phyloP scores from a whole-genome alignment of 2,113 vertebrate species.

The Gymnogyps californianus region DNA sequence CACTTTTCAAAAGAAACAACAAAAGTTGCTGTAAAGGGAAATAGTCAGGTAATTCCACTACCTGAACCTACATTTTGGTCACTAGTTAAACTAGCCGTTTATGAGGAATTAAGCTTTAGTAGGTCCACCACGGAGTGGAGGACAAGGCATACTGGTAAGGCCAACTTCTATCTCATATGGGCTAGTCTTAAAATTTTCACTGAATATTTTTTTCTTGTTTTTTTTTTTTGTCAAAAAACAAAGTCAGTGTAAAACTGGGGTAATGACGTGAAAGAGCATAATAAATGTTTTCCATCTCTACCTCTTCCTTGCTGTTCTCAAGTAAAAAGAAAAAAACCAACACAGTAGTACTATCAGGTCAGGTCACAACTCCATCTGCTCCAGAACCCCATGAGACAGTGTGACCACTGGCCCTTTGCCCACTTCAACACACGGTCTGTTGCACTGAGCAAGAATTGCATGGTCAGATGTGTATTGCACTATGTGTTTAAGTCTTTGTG shows the following conservation, averaged over 20 bases:
- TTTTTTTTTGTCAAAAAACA: neutral
- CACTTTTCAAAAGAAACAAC: neutral
- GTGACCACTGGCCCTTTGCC: neutral
- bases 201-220: neutral
- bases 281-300: neutral
- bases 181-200: neutral
- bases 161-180: neutral
- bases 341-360: neutral
- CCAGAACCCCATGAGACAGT: neutral
- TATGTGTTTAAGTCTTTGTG: neutral
- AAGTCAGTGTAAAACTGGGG: neutral
- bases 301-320: neutral
- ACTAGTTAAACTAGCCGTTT: neutral
- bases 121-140: neutral
- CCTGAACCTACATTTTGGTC: neutral
- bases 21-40: neutral
- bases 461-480: neutral
- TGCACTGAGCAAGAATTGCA: neutral
- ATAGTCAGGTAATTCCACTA: neutral
- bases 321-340: neutral
- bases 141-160: neutral
- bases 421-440: neutral
- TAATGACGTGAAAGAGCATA: accelerated
- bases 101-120: neutral
- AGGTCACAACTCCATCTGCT: neutral